Conservation (phyloP, 2,888 invertebrate species). For the Cephus pygmeus region DNA sequence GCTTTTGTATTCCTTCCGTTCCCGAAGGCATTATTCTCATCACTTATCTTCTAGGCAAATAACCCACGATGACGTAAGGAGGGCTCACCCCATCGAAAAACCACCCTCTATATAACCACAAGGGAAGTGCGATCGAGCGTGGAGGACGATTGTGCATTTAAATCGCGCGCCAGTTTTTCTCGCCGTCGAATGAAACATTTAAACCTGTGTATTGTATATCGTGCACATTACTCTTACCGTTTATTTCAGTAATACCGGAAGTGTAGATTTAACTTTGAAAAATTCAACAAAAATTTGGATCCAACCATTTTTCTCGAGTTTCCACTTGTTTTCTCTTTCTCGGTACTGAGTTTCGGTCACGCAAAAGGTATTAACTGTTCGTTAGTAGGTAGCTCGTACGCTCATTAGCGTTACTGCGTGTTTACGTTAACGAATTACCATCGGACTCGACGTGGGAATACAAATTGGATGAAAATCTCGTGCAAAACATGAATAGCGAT, state of each 20-base stretch:
- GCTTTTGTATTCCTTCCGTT: constrained; percentile 38
- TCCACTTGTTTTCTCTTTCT: not conserved
- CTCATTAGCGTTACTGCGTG: constrained; percentile 48
- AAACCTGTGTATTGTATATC: not conserved
- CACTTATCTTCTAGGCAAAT: constrained; percentile 50
- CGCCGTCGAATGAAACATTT: no score
- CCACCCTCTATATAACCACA: not conserved
- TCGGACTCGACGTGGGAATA: not conserved
- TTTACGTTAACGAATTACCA: not conserved
- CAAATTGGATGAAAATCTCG: not conserved
- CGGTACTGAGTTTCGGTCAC: not conserved
- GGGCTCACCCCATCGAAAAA: constrained; percentile 3
- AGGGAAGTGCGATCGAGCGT: constrained; percentile 18
- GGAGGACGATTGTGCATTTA: constrained; percentile 20
- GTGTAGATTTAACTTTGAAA: not conserved
- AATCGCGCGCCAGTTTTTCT: no score
- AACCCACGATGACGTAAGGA: constrained; percentile 23
- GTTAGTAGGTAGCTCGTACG: constrained; percentile 52
- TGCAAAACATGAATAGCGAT: constrained; percentile 9
- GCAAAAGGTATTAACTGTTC: constrained; percentile 54
- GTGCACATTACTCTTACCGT: not conserved
- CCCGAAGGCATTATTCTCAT: constrained; percentile 46
- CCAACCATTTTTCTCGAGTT: not conserved
- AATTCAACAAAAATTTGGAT: not conserved
- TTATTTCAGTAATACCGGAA: not conserved